Percentiles rank a stretch among this genome's conserved stretches.
These are phyloP conservation scores for Brachyistius frenatus DNA, from an alignment of 2,113 vertebrate species.

Conservation along the genomic window DNA sequence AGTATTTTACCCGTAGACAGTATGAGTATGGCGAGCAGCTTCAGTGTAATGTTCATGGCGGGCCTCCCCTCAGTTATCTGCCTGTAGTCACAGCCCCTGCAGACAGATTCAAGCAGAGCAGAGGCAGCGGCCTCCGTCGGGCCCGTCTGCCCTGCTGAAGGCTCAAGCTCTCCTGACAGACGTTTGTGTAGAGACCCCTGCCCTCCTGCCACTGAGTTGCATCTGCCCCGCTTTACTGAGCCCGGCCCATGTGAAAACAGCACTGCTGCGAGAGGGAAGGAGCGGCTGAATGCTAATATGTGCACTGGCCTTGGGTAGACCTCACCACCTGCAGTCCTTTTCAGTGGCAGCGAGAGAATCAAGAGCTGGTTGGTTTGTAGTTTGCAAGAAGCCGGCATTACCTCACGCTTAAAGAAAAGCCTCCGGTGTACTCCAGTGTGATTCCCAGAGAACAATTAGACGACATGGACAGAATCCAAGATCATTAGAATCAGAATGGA, in stretches of 20 bases:
- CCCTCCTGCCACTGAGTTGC: constrained; percentile 53
- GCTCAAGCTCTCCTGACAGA: constrained; percentile 56
- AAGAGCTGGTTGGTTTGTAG: constrained; percentile 15
- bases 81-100: constrained; percentile 12
- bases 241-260: constrained; percentile 46
- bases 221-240: constrained; percentile 59
- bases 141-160: constrained; percentile 25
- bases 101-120: constrained; percentile 37
- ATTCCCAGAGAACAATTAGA: constrained; percentile 57
- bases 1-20: neutral
- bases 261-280: constrained; percentile 23
- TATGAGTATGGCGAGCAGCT: neutral
- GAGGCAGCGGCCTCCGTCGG: constrained; percentile 29
- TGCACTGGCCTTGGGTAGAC: constrained; percentile 38
- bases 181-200: constrained; percentile 45
- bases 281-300: constrained; percentile 57
- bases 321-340: constrained; percentile 60
- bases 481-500: constrained; percentile 70
- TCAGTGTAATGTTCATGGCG: neutral
- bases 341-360: constrained; percentile 28
- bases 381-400: constrained; percentile 33
- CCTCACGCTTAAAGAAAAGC: constrained; percentile 44
- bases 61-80: constrained; percentile 31
- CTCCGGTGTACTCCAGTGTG: constrained; percentile 16
- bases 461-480: constrained; percentile 62